Conservation (phyloP, 2,888 invertebrate genomes). For the Serrognathus titanus region DNA sequence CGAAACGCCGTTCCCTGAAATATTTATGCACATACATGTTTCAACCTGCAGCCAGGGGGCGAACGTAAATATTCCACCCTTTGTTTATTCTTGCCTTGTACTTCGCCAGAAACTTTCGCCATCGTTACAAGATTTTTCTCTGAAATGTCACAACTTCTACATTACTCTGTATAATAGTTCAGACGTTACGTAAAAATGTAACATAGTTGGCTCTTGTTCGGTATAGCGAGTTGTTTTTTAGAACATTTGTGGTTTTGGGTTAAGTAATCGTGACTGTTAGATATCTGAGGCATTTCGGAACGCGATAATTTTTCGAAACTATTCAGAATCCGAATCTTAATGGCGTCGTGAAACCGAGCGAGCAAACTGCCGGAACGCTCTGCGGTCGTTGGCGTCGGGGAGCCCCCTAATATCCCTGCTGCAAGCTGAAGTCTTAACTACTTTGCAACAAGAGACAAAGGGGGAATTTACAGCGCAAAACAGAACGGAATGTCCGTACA, state of each 20-base stretch:
- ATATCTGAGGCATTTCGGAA: slow-evolving; percentile 15
- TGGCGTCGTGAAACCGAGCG: slow-evolving; percentile 27
- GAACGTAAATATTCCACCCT: no score
- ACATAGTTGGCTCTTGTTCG: no score
- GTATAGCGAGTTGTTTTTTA: no score
- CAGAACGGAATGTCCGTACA: slow-evolving; percentile 31
- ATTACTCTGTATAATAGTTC: no score
- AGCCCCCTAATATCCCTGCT: slow-evolving; percentile 25
- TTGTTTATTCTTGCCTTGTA: no score
- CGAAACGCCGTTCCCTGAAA: not conserved
- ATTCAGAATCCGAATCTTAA: slow-evolving; percentile 27
- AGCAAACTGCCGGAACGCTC: slow-evolving; percentile 28
- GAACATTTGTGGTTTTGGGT: no score
- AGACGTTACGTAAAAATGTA: no score
- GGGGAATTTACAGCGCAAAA: slow-evolving; percentile 28
- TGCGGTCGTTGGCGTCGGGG: slow-evolving; percentile 20
- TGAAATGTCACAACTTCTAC: no score
- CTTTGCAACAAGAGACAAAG: slow-evolving; percentile 31
- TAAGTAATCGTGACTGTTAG: slow-evolving; percentile 4
- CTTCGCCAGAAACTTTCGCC: no score
- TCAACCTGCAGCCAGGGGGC: not conserved
- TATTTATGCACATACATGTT: not conserved
- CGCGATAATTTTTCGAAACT: slow-evolving; percentile 24
- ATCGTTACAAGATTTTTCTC: no score
- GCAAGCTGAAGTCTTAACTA: slow-evolving; percentile 28